These are phyloP conservation scores for Yoshiicerus persimilis DNA, from an alignment of 1,140 invertebrate species.

Conservation along the genomic window DNA sequence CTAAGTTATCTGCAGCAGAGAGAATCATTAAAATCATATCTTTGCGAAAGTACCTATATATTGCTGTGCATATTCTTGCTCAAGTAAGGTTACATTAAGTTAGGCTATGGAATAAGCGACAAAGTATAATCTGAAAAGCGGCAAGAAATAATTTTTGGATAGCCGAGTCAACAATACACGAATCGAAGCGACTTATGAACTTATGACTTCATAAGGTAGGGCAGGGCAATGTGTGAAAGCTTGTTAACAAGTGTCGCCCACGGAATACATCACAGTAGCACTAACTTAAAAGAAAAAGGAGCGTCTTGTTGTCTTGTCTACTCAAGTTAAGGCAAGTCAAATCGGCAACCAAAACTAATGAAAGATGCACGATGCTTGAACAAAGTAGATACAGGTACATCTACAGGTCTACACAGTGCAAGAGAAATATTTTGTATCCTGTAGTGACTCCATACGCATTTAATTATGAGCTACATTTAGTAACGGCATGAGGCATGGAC, in stretches of 20 bases:
- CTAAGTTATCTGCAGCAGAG: neutral
- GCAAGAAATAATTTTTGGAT: neutral
- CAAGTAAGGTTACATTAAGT: neutral
- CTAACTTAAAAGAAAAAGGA: neutral
- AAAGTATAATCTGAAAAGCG: neutral
- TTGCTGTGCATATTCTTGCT: too few species aligned
- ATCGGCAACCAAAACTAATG: neutral
- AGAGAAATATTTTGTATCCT: neutral
- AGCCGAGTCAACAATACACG: neutral
- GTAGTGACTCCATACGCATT: neutral
- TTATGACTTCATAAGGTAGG: neutral
- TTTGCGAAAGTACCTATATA: neutral
- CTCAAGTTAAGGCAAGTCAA: neutral
- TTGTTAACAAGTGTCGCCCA: conserved; percentile 21
- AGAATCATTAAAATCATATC: neutral
- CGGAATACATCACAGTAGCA: neutral
- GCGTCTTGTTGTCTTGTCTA: conserved; percentile 3
- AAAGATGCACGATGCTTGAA: neutral
- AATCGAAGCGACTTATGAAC: neutral
- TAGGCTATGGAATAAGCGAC: neutral
- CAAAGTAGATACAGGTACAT: too few species aligned
- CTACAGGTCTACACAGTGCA: too few species aligned
- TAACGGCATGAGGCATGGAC: neutral
- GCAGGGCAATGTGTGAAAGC: conserved; percentile 15
- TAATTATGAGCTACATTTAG: neutral